Evolutionary conservation across 2,797 vertebrate genomes (phyloP).

Genomic region (Falco biarmicus): DNA sequence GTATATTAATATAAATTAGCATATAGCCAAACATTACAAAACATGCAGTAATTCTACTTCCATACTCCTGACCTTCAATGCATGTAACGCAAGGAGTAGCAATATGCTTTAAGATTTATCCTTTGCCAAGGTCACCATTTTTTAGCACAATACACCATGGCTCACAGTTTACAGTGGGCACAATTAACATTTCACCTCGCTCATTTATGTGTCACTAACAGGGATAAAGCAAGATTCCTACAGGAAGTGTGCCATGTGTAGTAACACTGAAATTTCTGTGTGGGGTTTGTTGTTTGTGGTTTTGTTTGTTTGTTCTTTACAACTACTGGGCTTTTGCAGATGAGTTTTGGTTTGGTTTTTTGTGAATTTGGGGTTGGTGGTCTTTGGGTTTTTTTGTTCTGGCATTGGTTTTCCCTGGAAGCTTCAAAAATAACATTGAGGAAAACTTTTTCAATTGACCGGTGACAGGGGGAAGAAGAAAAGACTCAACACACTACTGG

Average conservation of each 20-base stretch:
- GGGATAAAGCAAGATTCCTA: neutral
- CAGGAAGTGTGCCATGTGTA: neutral
- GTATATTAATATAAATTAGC: neutral
- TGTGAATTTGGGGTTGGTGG: neutral
- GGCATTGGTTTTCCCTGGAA: neutral
- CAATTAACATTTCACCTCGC: neutral
- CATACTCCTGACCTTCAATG: neutral
- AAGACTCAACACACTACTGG: neutral
- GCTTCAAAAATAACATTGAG: neutral
- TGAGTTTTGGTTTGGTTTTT: neutral
- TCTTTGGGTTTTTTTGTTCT: neutral
- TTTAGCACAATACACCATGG: neutral
- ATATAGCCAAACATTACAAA: neutral
- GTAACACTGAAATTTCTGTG: neutral
- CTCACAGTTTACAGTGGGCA: neutral
- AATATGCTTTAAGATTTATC: neutral
- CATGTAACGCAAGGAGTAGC: neutral
- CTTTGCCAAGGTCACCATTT: neutral
- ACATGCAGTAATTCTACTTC: rapidly evolving
- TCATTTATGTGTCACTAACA: neutral
- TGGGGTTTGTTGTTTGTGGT: too few relatives aligned
- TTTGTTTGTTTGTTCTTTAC: too few relatives aligned
- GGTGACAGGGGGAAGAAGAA: too few relatives aligned
- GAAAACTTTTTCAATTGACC: neutral
- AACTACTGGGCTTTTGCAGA: neutral